Percentiles rank a stretch among this genome's conserved stretches.
These are phyloP conservation scores for Deroptyus accipitrinus DNA, from an alignment of 2,113 vertebrate genomes.

Conservation along the genomic window DNA sequence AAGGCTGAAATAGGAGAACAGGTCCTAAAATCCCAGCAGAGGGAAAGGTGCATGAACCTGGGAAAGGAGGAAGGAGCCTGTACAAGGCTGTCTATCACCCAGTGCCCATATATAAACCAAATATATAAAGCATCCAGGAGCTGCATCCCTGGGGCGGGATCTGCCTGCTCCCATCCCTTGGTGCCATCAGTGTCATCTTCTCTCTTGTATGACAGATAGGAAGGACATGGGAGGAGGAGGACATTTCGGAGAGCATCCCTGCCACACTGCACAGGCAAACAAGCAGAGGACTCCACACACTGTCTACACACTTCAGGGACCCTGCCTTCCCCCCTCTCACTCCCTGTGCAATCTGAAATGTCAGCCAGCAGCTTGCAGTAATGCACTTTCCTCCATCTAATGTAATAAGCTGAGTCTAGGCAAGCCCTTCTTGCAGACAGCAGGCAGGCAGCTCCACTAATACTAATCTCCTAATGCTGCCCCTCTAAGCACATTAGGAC, in stretches of 20 bases:
- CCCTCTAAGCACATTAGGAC: neutral
- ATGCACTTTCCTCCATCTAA: neutral
- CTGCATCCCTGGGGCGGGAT: neutral
- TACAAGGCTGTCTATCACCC: neutral
- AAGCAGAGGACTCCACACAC: rapidly evolving
- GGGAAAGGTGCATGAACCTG: neutral
- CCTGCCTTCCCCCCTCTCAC: neutral
- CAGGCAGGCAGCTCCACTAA: neutral
- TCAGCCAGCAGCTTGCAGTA: neutral
- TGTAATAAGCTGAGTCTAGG: neutral
- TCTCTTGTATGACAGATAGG: neutral
- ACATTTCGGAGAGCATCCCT: neutral
- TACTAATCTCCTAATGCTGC: neutral
- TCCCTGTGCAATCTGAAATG: neutral
- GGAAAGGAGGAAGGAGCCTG: neutral
- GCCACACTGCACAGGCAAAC: rapidly evolving
- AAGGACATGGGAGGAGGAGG: neutral
- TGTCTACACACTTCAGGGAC: neutral
- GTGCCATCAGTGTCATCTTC: neutral
- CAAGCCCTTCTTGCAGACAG: neutral
- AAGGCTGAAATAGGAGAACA: neutral
- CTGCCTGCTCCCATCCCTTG: neutral
- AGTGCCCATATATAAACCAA: rapidly evolving
- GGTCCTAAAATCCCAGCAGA: neutral
- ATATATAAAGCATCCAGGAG: neutral